Conservation (phyloP, 2,797 vertebrate genomes). For the Takifugu ocellatus region DNA sequence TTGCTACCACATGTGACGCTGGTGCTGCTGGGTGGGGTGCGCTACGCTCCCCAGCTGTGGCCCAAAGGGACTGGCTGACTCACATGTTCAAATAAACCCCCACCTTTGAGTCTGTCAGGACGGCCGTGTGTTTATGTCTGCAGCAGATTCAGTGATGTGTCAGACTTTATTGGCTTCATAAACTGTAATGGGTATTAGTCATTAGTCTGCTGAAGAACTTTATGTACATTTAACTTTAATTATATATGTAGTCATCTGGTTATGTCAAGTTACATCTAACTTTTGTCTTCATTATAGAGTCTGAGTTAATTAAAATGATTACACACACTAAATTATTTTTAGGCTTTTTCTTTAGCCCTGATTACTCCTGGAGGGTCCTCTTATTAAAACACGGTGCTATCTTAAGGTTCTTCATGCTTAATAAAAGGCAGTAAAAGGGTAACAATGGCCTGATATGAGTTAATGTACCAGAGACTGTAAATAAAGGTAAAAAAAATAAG, state of each 20-base stretch:
- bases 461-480: too few species aligned
- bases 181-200: background rate
- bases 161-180: background rate
- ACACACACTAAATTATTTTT: too few species aligned
- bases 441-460: too few species aligned
- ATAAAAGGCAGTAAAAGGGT: too few species aligned
- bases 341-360: background rate
- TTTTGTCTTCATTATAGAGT: too few species aligned
- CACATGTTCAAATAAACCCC: slow-evolving; percentile 68
- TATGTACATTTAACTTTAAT: too few species aligned
- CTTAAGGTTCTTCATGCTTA: background rate
- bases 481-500: too few species aligned
- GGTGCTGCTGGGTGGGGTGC: slow-evolving; percentile 62
- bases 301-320: too few species aligned
- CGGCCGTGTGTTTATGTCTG: slow-evolving; percentile 36
- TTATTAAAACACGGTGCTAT: background rate
- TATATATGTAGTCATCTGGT: too few species aligned
- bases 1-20: slow-evolving; percentile 56
- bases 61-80: slow-evolving; percentile 53
- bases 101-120: slow-evolving; percentile 34
- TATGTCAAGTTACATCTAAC: too few species aligned
- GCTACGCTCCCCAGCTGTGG: slow-evolving; percentile 54
- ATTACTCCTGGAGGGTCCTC: background rate
- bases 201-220: background rate
- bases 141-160: slow-evolving; percentile 8